Percentiles rank a stretch among this genome's conserved stretches.
These are phyloP conservation scores for Lates calcarifer DNA, from an alignment of 2,113 vertebrate species.

Conservation along the genomic window DNA sequence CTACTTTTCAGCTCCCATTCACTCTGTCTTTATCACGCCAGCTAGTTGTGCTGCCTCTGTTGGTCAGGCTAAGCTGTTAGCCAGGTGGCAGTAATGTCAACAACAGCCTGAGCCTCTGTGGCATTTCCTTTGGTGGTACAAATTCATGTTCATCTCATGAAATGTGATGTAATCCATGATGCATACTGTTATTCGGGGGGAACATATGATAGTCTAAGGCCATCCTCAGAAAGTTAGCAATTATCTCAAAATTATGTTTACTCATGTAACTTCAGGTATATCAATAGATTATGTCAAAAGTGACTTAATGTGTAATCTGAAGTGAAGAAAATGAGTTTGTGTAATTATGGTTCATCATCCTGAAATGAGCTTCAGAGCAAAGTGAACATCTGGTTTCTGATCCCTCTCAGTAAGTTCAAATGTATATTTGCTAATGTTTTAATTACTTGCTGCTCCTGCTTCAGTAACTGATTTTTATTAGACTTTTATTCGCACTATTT, in stretches of 20 bases:
- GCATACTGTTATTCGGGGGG: background rate
- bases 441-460: background rate
- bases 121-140: background rate
- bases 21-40: slow-evolving; percentile 45
- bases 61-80: slow-evolving; percentile 50
- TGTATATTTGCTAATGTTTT: slow-evolving; percentile 16
- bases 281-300: background rate
- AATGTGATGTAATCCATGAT: slow-evolving; percentile 15
- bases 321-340: background rate
- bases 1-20: slow-evolving; percentile 62
- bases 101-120: slow-evolving; percentile 11
- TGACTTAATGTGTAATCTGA: slow-evolving; percentile 5
- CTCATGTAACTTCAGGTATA: background rate
- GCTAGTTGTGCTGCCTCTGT: slow-evolving; percentile 49
- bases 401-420: slow-evolving; percentile 32
- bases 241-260: background rate
- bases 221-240: background rate
- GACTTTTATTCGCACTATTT: background rate
- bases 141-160: slow-evolving; percentile 13
- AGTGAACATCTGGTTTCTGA: slow-evolving; percentile 40
- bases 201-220: background rate
- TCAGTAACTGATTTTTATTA: background rate
- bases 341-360: slow-evolving; percentile 24
- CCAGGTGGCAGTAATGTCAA: slow-evolving; percentile 43
- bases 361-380: slow-evolving; percentile 25